Evolutionary conservation across 2,888 invertebrate genomes (phyloP), one percentile per base, ranked within the genome.

Genomic region (Eristalinus sepulchralis): DNA sequence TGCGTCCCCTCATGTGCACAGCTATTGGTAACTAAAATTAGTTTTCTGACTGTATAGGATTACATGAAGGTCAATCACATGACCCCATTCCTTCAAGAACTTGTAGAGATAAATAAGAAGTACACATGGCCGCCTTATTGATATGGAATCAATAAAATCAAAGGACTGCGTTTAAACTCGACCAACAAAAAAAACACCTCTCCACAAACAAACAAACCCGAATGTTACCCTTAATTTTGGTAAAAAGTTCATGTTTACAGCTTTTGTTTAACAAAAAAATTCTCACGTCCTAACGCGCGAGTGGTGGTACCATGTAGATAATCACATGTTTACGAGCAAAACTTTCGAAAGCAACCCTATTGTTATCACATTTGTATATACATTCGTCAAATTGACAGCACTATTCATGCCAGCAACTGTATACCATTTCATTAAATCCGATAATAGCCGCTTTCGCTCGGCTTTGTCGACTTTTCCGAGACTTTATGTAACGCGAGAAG

Each of bases 261-360:
- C 47, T 62, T 67, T 67, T 60, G 33, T 22, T 24, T 62, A 11
- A 55, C 55, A 63, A 27, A 27, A 20, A 70, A 63, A 55, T 62
- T 77, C 77, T 70, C 77, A 77, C 77, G 68, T 76, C 67, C 47
- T 60, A 59, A 60, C 17, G 10, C 47, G 62, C 27, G 27, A 27
- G 27, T 27, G n/a, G 57, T 20, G 31, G 13, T 31, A 53, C 5
- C 39, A 55, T 68, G 34, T 47, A n/a, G 27, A 24, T 79, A 79
- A 79, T 79, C 79, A 60, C 34, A 66, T 60, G 79, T 79, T 36
- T 60, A 59, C 33, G 13, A 59, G 31, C 20, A 59, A 64, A 71
- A 59, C 78, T 59, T 59, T 59, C 24, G 11, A 71, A 71, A 11
- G 22, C 70, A 71, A 33, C 57, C 78, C 63, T 47, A 59, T 71